A percentile compares a stretch with the other conserved stretches of the same genome.
These are phyloP conservation scores for Entelurus aequoreus DNA, from an alignment of 2,113 vertebrate genomes.

Conservation along the genomic window DNA sequence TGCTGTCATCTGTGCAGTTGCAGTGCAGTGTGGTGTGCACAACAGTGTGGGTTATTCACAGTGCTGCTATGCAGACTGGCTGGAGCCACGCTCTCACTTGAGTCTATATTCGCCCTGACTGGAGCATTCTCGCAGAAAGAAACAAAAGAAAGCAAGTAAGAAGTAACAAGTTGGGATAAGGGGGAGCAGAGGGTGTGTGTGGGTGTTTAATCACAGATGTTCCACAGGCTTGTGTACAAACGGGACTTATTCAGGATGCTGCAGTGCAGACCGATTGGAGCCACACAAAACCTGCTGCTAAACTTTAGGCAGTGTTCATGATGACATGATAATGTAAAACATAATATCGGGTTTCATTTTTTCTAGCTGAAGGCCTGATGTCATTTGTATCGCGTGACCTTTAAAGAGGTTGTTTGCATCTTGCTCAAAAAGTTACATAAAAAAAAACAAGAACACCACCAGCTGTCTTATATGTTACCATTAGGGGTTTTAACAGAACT, in stretches of 20 bases:
- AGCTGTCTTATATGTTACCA: too few relatives aligned
- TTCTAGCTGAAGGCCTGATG: constrained; percentile 5
- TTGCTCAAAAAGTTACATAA: too few relatives aligned
- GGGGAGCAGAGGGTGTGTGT: neutral
- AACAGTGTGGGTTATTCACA: constrained; percentile 58
- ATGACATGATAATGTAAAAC: constrained; percentile 2
- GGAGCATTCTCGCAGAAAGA: constrained; percentile 17
- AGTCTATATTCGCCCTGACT: constrained; percentile 12
- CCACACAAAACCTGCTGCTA: constrained; percentile 40
- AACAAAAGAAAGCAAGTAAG: constrained; percentile 16
- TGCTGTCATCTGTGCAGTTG: constrained; percentile 26
- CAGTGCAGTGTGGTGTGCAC: constrained; percentile 8
- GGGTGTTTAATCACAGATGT: constrained; percentile 39
- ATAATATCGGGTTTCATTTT: constrained; percentile 12
- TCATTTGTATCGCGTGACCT: too few relatives aligned
- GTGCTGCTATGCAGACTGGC: constrained; percentile 65
- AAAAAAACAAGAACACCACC: too few relatives aligned
- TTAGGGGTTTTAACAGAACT: too few relatives aligned
- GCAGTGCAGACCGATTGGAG: constrained; percentile 59
- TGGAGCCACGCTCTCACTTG: constrained; percentile 52
- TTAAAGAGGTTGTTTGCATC: too few relatives aligned
- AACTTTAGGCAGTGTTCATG: constrained; percentile 28
- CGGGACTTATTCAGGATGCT: constrained; percentile 50
- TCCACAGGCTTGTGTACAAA: constrained; percentile 38
- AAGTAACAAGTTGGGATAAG: neutral